These are phyloP conservation scores for Chascanopsetta lugubris DNA, from an alignment of 2,113 vertebrate genomes.

Conservation along the genomic window DNA sequence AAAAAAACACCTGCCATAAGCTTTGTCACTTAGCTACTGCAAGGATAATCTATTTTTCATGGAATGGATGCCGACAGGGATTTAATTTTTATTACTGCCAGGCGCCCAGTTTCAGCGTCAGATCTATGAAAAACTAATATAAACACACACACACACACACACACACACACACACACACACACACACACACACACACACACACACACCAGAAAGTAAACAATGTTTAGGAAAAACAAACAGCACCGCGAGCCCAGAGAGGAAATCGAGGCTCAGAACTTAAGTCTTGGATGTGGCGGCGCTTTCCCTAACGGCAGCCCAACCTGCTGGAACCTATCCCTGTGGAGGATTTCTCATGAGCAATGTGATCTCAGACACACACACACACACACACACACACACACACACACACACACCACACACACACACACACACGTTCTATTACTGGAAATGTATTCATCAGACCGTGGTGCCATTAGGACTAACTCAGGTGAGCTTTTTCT, in stretches of 20 bases:
- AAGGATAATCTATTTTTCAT: conserved; percentile 68
- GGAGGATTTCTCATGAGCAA: conserved; percentile 68
- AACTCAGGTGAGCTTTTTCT: conserved; percentile 61
- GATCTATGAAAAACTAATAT: conserved; percentile 64
- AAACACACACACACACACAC: conserved; percentile 45
- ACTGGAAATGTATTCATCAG: conserved; percentile 65
- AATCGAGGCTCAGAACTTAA: conserved; percentile 70
- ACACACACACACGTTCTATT: conserved; percentile 30
- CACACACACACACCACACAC: conserved; percentile 19
- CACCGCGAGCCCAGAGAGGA: conserved; percentile 54
- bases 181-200: not conserved
- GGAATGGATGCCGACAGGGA: conserved; percentile 52
- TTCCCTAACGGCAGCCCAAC: conserved; percentile 68
- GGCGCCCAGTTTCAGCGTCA: conserved; percentile 49
- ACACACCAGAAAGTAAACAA: conserved; percentile 67
- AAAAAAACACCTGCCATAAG: conserved; percentile 42
- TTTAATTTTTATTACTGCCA: conserved; percentile 71
- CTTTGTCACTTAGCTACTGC: conserved; percentile 39
- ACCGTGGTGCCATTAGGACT: conserved; percentile 65
- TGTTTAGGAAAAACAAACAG: conserved; percentile 76
- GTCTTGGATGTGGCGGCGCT: conserved; percentile 67
- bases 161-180: conserved; percentile 19
- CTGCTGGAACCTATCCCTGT: conserved; percentile 68
- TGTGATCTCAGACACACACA: conserved; percentile 36
- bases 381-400: conserved; percentile 3